A percentile compares a stretch with the other conserved stretches of the same genome.
phyloP scores from a whole-genome alignment of 2,797 vertebrate species.

The Parauchenoglanis ngamensis region DNA sequence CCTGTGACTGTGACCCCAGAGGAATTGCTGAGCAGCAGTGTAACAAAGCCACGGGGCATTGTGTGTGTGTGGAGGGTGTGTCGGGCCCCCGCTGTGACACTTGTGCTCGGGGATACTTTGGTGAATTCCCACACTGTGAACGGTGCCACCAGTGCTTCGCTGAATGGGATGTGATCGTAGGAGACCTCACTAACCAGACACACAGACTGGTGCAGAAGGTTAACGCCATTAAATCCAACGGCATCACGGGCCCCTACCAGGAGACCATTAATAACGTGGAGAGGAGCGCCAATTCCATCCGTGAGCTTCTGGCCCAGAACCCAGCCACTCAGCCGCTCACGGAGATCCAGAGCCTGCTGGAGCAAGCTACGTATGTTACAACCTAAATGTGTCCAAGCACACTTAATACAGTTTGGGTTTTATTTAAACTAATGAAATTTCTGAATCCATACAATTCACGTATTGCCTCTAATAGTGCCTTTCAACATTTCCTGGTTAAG shows the following conservation, averaged over 20 bases:
- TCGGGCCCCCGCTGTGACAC: conserved; percentile 83
- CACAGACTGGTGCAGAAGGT: conserved; percentile 86
- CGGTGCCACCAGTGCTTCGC: conserved; percentile 94
- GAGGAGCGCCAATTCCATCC: conserved; percentile 81
- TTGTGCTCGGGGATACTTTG: conserved; percentile 89
- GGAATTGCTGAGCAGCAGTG: conserved; percentile 87
- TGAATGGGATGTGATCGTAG: conserved; percentile 85
- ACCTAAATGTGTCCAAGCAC: neutral
- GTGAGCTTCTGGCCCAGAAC: conserved; percentile 81
- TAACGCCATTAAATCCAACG: conserved; percentile 83
- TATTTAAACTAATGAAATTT: neutral
- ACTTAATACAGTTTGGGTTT: neutral
- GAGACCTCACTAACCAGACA: conserved; percentile 87
- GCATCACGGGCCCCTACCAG: conserved; percentile 85
- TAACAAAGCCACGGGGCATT: conserved; percentile 82
- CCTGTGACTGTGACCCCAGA: conserved; percentile 88
- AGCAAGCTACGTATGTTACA: conserved; percentile 87
- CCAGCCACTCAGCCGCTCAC: conserved; percentile 86
- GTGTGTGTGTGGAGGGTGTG: conserved; percentile 86
- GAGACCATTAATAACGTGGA: conserved; percentile 81
- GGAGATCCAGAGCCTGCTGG: conserved; percentile 86
- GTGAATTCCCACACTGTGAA: conserved; percentile 85
- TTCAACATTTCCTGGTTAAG: neutral
- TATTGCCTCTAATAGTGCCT: neutral
- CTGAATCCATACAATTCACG: neutral